A percentile compares a stretch with the other conserved stretches of the same genome.
Conservation (phyloP, 2,888 invertebrate species). For the Lordiphosa andalusiaca region DNA sequence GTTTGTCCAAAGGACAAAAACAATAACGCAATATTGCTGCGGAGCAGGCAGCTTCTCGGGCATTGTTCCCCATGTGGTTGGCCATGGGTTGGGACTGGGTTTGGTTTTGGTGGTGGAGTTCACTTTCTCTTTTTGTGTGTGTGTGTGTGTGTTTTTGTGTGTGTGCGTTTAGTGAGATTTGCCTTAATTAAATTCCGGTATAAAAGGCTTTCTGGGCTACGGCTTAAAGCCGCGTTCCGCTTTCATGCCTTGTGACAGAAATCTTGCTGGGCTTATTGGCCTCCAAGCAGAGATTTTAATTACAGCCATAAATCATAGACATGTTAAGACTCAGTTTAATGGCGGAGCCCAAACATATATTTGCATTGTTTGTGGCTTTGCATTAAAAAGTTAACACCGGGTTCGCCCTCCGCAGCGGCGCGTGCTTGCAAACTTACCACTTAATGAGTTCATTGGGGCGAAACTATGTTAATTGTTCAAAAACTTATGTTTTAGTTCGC, state of each 20-base stretch:
- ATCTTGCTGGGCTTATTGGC: slow-evolving; percentile 62
- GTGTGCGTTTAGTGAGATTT: slow-evolving; percentile 60
- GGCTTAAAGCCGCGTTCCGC: slow-evolving; percentile 38
- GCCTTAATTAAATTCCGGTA: slow-evolving; percentile 67
- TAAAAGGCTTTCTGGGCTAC: slow-evolving; percentile 59
- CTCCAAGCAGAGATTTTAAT: slow-evolving; percentile 59
- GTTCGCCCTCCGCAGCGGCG: slow-evolving; percentile 23
- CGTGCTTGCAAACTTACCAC: slow-evolving; percentile 12
- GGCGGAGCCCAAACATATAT: too few species aligned
- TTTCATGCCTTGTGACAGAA: slow-evolving; percentile 68
- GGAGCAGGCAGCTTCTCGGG: slow-evolving; percentile 27
- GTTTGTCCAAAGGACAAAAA: slow-evolving; percentile 39
- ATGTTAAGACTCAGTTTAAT: slow-evolving; percentile 4
- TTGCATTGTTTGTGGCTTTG: slow-evolving; percentile 21
- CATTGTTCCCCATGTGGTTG: slow-evolving; percentile 41
- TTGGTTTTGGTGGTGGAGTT: slow-evolving; percentile 12
- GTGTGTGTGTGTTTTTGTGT: slow-evolving; percentile 4
- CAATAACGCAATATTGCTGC: slow-evolving; percentile 63
- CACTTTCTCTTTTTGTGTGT: neutral
- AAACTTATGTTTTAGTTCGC: slow-evolving; percentile 21
- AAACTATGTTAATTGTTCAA: slow-evolving; percentile 54
- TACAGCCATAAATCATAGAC: slow-evolving; percentile 65
- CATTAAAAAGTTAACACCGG: slow-evolving; percentile 63
- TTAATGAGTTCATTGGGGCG: slow-evolving; percentile 42
- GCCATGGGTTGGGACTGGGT: slow-evolving; percentile 2